These are phyloP conservation scores for Corythoichthys intestinalis DNA, from an alignment of 2,113 vertebrate species.

Conservation along the genomic window DNA sequence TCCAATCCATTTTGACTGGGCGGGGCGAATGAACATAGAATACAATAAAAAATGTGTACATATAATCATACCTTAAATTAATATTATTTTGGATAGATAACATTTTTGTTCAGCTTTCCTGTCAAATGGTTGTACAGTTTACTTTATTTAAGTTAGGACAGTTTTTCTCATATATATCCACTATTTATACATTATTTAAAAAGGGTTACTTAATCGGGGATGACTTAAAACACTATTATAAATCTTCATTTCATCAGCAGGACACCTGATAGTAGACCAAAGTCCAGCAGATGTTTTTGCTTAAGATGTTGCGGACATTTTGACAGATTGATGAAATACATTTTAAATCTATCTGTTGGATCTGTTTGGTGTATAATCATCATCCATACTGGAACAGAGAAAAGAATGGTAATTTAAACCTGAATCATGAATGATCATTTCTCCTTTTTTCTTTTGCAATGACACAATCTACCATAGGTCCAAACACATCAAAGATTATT, in stretches of 20 bases:
- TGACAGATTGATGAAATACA: conserved; percentile 15
- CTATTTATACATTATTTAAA: too few species aligned
- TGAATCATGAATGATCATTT: not conserved
- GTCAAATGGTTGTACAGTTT: too few species aligned
- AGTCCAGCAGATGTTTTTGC: conserved; percentile 49
- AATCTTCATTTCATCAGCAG: conserved; percentile 43
- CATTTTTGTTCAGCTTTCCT: too few species aligned
- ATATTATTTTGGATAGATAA: too few species aligned
- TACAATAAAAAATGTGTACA: too few species aligned
- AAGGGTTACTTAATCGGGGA: not conserved
- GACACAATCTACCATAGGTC: not conserved
- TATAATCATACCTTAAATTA: too few species aligned
- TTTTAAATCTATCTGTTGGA: not conserved
- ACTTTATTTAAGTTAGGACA: too few species aligned
- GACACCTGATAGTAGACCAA: conserved; percentile 39
- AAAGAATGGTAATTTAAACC: not conserved
- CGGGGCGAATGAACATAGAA: too few species aligned
- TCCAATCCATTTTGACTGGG: too few species aligned
- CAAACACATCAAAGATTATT: not conserved
- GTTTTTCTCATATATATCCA: too few species aligned
- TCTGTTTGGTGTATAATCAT: not conserved
- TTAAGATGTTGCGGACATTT: conserved; percentile 6
- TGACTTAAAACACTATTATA: not conserved
- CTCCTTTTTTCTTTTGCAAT: not conserved
- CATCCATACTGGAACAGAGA: not conserved